Evolutionary conservation across 2,888 invertebrate species (phyloP).

Genomic region (Macrosoma leucophasiata): DNA sequence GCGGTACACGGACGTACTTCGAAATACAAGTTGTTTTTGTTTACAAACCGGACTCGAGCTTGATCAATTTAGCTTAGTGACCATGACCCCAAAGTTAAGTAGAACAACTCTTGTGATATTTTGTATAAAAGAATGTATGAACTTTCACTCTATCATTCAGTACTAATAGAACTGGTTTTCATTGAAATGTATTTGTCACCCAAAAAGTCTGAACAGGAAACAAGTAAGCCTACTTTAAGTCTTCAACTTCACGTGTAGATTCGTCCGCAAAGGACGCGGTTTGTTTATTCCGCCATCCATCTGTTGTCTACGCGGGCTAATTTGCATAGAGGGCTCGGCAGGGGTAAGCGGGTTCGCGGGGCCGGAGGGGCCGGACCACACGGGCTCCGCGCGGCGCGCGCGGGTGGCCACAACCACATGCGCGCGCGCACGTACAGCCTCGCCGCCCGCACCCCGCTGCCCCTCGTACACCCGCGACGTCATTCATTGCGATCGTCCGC

Average conservation of each 20-base stretch:
- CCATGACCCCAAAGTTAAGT: constrained; percentile 40
- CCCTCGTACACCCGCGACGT: constrained; percentile 46
- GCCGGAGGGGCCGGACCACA: constrained; percentile 66
- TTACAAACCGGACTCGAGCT: constrained; percentile 34
- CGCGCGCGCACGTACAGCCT: constrained; percentile 48
- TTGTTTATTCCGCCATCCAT: constrained; percentile 75
- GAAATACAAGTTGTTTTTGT: constrained; percentile 36
- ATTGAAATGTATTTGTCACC: too few species aligned
- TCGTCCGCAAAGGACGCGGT: constrained; percentile 60
- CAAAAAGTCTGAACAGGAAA: too few species aligned
- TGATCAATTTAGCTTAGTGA: constrained; percentile 38
- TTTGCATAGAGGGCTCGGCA: constrained; percentile 68
- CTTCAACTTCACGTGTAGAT: constrained; percentile 4
- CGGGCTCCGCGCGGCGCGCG: constrained; percentile 70
- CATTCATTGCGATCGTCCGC: constrained; percentile 73
- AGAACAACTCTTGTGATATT: too few species aligned
- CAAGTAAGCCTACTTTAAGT: not conserved
- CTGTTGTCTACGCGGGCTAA: constrained; percentile 74
- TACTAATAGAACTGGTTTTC: too few species aligned
- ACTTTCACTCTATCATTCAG: too few species aligned
- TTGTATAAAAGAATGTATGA: too few species aligned
- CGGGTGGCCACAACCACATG: constrained; percentile 75
- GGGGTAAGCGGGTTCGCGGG: constrained; percentile 33
- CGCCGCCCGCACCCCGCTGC: constrained; percentile 39
- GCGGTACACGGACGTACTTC: too few species aligned